These are phyloP conservation scores for Lepus europaeus DNA, from an alignment of 2,113 vertebrate species.

Conservation along the genomic window DNA sequence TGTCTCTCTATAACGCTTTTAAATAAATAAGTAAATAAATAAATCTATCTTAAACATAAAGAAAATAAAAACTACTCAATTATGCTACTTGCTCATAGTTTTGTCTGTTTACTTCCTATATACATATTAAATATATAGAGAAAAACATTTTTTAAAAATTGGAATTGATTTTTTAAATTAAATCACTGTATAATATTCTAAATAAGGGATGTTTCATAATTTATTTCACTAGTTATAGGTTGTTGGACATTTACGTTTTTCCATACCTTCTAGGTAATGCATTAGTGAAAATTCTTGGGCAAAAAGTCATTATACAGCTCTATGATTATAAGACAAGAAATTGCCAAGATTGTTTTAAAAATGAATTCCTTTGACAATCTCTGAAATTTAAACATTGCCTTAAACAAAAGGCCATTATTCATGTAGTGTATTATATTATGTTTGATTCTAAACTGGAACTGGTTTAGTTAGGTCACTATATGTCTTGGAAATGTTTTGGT, in stretches of 20 bases:
- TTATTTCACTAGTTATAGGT: conserved; percentile 9
- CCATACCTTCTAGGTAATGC: neutral
- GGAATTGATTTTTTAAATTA: neutral
- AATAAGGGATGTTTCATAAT: neutral
- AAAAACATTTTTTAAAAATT: conserved; percentile 1
- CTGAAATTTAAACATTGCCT: conserved; percentile 55
- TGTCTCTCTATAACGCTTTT: no score
- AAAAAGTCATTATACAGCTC: neutral
- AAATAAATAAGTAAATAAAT: no score
- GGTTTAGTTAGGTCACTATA: conserved; percentile 64
- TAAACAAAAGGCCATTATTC: conserved; percentile 46
- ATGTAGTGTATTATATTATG: neutral
- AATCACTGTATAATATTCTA: neutral
- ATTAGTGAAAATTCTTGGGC: conserved; percentile 19
- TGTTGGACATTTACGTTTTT: conserved; percentile 1
- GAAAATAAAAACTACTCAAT: conserved; percentile 43
- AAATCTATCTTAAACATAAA: neutral
- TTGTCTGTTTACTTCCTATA: conserved; percentile 7
- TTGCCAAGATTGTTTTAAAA: conserved; percentile 50
- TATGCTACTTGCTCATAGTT: neutral
- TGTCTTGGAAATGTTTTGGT: conserved; percentile 68
- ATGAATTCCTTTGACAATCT: conserved; percentile 45
- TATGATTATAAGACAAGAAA: conserved; percentile 45
- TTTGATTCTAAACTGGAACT: conserved; percentile 44
- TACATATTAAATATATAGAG: neutral